Base-by-base conservation (phyloP, 2,113 vertebrate genomes). In the Zosterops borbonicus region DNA sequence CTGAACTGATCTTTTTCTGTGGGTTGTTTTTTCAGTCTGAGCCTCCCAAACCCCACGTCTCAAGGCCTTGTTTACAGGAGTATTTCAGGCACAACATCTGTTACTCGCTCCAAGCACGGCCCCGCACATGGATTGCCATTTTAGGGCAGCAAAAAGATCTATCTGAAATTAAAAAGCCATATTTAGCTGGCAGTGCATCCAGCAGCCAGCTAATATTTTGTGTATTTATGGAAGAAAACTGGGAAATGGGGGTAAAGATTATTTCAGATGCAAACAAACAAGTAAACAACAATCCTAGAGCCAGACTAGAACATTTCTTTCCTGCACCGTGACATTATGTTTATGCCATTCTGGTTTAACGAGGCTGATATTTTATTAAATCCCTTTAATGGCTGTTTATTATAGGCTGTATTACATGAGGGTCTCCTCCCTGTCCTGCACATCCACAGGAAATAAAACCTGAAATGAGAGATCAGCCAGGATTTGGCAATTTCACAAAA, bases 41-140 rank as follows among this genome's bases (percentile, higher is more conserved):
- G 27, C 60, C 59, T 90, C 76, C 70, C 84, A 90, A 75, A 10
- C 52, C 83, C 75, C 39, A 60, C 13, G 29, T 89, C 86, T 90
- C 46, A 37, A 81, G 90, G 77, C 71, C 80, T 70, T 97, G 92
- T 93, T 95, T 96, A 83, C 92, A 83, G 88, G 82, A 37, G 76
- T 94, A 96, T 97, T 95, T 96, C 92, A 87, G 93, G 96, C 83
- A 94, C 92, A 92, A 94, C 94, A 96, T 92, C 95, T 97, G 95
- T 83, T 94, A 10, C 68, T 64, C 76, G 17, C 12, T 68, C 71
- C 41, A 16, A 90, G 83, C 85, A 7, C 3, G 41, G 65, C 83
- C 73, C 83, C 78, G 78, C 52, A 70, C 93, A 41, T n/a, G 79
- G 50, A 90, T 96, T 88, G 79, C 96, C 93, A 94, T 96, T 94